A percentile compares a stretch with the other conserved stretches of the same genome.
phyloP scores from a whole-genome alignment of 64 coral and sea anemone species.

The Acropora yongei region DNA sequence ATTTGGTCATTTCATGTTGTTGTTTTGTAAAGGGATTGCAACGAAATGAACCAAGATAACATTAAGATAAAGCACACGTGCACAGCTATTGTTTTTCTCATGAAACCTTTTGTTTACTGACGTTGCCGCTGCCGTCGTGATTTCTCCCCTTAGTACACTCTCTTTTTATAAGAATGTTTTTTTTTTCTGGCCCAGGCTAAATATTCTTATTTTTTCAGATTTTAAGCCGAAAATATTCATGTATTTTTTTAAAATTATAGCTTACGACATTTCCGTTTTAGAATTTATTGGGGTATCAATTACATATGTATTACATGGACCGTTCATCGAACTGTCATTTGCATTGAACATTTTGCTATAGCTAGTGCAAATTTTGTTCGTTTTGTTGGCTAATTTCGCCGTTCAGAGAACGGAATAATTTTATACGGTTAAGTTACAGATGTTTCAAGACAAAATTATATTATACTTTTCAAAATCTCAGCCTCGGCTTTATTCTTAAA shows the following conservation, averaged over 20 bases:
- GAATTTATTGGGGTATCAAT: background rate
- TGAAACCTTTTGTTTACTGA: background rate
- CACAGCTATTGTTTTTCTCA: background rate
- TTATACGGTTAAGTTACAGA: too few relatives aligned
- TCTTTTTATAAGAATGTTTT: background rate
- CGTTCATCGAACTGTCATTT: too few relatives aligned
- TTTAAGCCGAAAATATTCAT: background rate
- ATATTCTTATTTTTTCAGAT: background rate
- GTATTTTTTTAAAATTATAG: background rate
- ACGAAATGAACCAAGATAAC: slow-evolving; percentile 4
- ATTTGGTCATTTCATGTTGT: slow-evolving; percentile 22
- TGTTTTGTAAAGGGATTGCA: slow-evolving; percentile 4
- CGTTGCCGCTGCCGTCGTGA: background rate
- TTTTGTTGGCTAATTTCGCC: too few relatives aligned
- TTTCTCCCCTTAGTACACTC: slow-evolving; percentile 1
- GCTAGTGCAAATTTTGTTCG: too few relatives aligned
- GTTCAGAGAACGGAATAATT: too few relatives aligned
- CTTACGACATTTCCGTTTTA: background rate
- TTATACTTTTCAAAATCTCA: too few relatives aligned
- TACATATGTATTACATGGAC: too few relatives aligned
- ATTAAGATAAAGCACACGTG: background rate
- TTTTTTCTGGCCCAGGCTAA: background rate
- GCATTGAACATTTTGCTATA: too few relatives aligned
- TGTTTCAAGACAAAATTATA: too few relatives aligned
- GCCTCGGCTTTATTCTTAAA: too few relatives aligned